Evolutionary conservation across 2,113 vertebrate genomes (phyloP).

Genomic region (Myodes glareolus): DNA sequence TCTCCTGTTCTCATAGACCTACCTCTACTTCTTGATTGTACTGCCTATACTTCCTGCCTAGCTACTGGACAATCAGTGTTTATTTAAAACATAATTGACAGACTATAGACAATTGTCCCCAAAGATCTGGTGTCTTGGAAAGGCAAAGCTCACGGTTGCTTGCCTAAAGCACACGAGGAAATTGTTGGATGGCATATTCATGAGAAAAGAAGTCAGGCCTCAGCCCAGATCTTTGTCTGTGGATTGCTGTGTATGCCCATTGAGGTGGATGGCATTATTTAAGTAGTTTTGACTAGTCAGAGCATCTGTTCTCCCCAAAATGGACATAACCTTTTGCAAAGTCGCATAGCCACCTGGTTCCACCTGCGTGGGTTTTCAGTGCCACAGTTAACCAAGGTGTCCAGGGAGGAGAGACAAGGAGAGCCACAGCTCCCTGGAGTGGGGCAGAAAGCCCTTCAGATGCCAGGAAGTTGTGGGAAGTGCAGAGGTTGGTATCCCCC

Average conservation of each 20-base stretch:
- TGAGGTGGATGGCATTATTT: slow-evolving; percentile 68
- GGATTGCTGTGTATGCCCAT: slow-evolving; percentile 72
- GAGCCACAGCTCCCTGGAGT: background rate
- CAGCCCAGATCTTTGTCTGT: slow-evolving; percentile 71
- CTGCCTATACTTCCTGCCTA: no score
- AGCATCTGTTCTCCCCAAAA: slow-evolving; percentile 29
- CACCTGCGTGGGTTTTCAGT: background rate
- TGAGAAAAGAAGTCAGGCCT: slow-evolving; percentile 71
- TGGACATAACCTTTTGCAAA: background rate
- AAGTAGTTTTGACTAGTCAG: slow-evolving; percentile 75
- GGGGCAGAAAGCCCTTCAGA: background rate
- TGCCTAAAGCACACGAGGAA: slow-evolving; percentile 63
- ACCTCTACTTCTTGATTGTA: no score
- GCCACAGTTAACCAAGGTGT: background rate
- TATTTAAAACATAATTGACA: no score
- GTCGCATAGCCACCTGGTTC: no score
- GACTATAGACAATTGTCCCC: no score
- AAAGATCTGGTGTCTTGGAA: no score
- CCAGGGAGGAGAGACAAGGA: background rate
- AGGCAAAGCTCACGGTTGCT: background rate
- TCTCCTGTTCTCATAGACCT: no score
- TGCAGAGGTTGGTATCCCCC: no score
- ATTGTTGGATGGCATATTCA: slow-evolving; percentile 30
- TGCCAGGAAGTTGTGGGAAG: no score
- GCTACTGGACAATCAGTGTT: no score